A percentile compares a stretch with the other conserved stretches of the same genome.
Evolutionary conservation across 2,797 vertebrate species (phyloP).

Genomic region (Emydoidea blandingii): DNA sequence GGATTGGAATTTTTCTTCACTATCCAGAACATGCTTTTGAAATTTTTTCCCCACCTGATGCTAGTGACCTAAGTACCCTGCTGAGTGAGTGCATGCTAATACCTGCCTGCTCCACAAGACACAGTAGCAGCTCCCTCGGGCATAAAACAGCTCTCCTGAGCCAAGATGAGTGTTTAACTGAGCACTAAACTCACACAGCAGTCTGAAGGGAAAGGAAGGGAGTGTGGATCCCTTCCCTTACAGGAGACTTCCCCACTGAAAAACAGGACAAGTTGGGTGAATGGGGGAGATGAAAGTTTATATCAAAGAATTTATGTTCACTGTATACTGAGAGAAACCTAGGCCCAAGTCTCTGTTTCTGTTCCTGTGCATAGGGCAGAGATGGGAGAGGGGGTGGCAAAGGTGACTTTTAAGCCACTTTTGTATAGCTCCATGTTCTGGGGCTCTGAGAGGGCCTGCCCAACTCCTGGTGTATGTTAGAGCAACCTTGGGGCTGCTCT

Average conservation of each 20-base stretch:
- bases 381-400: not conserved
- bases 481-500: not conserved
- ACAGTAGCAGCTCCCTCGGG: conserved; percentile 63
- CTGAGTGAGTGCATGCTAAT: conserved; percentile 55
- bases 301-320: not conserved
- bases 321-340: not conserved
- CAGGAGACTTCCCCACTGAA: conserved; percentile 18
- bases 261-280: not conserved
- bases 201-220: conserved; percentile 58
- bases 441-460: not conserved
- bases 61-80: not conserved
- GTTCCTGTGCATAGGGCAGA: not conserved
- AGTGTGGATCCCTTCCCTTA: conserved; percentile 12
- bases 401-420: not conserved
- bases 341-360: not conserved
- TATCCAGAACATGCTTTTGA: not conserved
- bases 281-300: not conserved
- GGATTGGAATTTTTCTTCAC: not conserved
- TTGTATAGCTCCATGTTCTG: not conserved
- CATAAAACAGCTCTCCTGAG: conserved; percentile 70
- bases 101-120: conserved; percentile 65
- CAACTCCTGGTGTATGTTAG: not conserved
- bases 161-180: conserved; percentile 72
- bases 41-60: not conserved
- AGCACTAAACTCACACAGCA: conserved; percentile 64